Evolutionary conservation across 1,140 invertebrate genomes (phyloP), one percentile per base, ranked within the genome.

Genomic region (Mizuhopecten yessoensis): DNA sequence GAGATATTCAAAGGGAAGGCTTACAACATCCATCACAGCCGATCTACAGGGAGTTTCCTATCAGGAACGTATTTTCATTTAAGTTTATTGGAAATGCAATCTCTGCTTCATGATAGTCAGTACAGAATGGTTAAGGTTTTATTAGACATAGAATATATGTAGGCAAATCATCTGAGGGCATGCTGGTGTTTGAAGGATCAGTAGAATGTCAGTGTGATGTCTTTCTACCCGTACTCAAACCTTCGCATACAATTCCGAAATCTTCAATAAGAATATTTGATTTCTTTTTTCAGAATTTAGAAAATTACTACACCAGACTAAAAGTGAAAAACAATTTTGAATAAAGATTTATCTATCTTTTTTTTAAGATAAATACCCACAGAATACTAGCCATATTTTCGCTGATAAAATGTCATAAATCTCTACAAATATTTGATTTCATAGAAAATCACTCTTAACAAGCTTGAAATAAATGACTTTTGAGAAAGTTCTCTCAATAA

Each of bases 51-150:
- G 57, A 17, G 57, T 29, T 29, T 75, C 57, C 57, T 75, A 75
- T 75, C 57, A 75, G 57, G 9, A 7, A 75, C 29, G 23, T 75
- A 75, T n/a, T 75, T 17, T 75, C 57, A 75, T 75, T 75, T 5
- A 75, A 75, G 57, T 75, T 75, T 75, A 75, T 75, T 29, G 57
- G 57, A 75, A 75, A 75, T 75, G 29, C 57, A 75, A 75, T 75
- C 57, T 75, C 57, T 45, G 57, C 23, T 75, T 3, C n/a, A 75
- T 45, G 42, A 45, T 75, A 75, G 5, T n/a, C n/a, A 75, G 1
- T 13, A 57, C 45, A 57, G 15, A 57, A 20, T 57, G 45, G 23
- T n/a, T 75, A 5, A 29, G n/a, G n/a, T 75, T 1, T 17, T 29
- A 75, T 75, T 75, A 75, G 17, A 75, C 57, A 29, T 17, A 17